Percentiles rank a stretch among this genome's conserved stretches.
These are phyloP conservation scores for Lasiurus borealis DNA, from an alignment of 2,113 vertebrate genomes.

Conservation along the genomic window DNA sequence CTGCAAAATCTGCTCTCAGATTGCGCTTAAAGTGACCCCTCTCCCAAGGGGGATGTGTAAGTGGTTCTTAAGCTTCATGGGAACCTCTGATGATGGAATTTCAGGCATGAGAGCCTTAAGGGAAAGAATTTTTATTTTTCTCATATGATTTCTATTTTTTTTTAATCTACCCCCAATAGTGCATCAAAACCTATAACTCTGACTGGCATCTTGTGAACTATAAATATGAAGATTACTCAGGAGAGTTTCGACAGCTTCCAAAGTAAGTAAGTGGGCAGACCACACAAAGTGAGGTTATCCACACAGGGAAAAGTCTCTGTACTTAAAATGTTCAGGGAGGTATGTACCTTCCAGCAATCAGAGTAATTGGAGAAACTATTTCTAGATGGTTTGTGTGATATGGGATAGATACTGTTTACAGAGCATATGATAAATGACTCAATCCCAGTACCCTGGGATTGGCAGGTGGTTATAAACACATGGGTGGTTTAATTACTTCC, in stretches of 20 bases:
- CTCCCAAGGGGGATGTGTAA: background rate
- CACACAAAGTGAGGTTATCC: background rate
- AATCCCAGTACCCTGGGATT: background rate
- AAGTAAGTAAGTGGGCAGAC: constrained; percentile 88
- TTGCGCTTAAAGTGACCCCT: background rate
- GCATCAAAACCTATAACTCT: constrained; percentile 98
- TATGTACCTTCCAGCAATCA: background rate
- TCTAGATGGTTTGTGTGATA: background rate
- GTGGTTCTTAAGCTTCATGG: background rate
- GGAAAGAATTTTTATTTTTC: background rate
- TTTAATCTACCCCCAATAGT: constrained; percentile 87
- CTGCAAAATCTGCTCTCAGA: background rate
- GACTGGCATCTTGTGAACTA: constrained; percentile 99
- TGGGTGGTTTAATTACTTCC: background rate
- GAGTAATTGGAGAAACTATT: background rate
- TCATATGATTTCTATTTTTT: constrained; percentile 39
- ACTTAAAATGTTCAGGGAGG: background rate
- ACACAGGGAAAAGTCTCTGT: background rate
- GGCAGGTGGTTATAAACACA: background rate
- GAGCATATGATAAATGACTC: background rate
- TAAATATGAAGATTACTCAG: constrained; percentile 98
- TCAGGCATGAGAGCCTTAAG: background rate
- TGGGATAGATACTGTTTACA: background rate
- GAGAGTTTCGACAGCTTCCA: constrained; percentile 97
- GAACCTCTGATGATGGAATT: background rate